These are phyloP conservation scores for Furnarius figulus DNA, from an alignment of 2,113 vertebrate species.

Conservation along the genomic window DNA sequence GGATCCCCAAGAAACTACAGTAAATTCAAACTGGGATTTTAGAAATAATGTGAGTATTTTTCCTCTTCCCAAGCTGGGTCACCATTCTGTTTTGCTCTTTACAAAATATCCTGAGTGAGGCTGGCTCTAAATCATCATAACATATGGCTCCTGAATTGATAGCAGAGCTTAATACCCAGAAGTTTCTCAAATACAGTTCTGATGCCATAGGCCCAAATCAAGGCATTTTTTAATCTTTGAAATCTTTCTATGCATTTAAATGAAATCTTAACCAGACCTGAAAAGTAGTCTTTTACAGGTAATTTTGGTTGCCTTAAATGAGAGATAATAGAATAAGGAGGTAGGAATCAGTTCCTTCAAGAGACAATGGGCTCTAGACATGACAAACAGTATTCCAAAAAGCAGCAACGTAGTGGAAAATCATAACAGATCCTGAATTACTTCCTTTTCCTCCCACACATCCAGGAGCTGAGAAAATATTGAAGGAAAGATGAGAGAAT, in stretches of 20 bases:
- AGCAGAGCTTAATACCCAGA: background rate
- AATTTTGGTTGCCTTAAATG: background rate
- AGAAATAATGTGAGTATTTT: background rate
- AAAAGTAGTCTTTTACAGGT: background rate
- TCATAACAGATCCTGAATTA: constrained; percentile 57
- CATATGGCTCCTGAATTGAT: background rate
- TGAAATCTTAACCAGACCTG: background rate
- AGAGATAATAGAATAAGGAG: background rate
- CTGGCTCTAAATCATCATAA: background rate
- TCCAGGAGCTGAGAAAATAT: constrained; percentile 43
- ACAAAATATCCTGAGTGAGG: background rate
- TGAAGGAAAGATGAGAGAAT: constrained; percentile 44
- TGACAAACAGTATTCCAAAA: constrained; percentile 27
- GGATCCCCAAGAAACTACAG: background rate
- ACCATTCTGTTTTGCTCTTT: background rate
- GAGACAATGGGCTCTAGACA: constrained; percentile 18
- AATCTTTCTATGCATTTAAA: background rate
- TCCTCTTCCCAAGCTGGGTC: background rate
- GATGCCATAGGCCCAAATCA: background rate
- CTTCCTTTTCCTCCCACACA: constrained; percentile 65
- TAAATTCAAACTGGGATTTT: background rate
- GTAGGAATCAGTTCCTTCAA: background rate
- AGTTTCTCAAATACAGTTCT: background rate
- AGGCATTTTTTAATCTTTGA: background rate
- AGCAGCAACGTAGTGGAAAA: constrained; percentile 49